Base-by-base conservation (phyloP, 2,113 vertebrate species). In the Pungitius pungitius region DNA sequence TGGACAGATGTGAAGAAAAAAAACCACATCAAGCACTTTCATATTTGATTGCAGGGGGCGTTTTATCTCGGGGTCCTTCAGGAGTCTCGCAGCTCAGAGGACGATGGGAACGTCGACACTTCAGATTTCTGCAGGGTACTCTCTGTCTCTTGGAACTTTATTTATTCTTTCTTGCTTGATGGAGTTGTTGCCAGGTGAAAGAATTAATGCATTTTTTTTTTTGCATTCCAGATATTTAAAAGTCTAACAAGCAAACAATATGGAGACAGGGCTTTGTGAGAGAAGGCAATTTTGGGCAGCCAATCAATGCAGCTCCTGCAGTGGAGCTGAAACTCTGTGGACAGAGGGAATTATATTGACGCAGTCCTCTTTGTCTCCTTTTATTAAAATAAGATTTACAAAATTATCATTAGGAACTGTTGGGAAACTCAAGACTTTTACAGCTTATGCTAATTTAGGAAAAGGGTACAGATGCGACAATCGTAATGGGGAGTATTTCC, bases 1-100 rank as follows among this genome's bases (percentile, higher is more conserved):
- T 51, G 64, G 73, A 87, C 87, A 85, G 87, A 88, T 91, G 87
- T 84, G 75, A 30, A 42, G 40, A 72, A 45, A 35, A 35, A 35
- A n/a, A n/a, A n/a, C n/a, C 60, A 75, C 77, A 83, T 90, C 80
- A 84, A 80, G 77, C 69, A 58, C 26, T 60, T 42, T 59, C 42
- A 33, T 76, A 65, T 84, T 85, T 65, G 55, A 84, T 86, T 81
- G 77, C 63, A 24, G 35, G n/a, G 37, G 40, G 58, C 26, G 55
- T 65, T 56, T 66, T 52, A 52, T 67, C 57, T 52, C 13, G 1
- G 56, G 51, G n/a, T 75, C 68, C 74, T 63, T 55, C 18, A 47
- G 58, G 75, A 67, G 49, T 69, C 33, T 43, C 18, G 40, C 37
- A n/a, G 60, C 40, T 42, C 11, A 2, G 47, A 22, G 37, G 26